Conservation (phyloP, 2,113 vertebrate species). For the Corynorhinus townsendii region DNA sequence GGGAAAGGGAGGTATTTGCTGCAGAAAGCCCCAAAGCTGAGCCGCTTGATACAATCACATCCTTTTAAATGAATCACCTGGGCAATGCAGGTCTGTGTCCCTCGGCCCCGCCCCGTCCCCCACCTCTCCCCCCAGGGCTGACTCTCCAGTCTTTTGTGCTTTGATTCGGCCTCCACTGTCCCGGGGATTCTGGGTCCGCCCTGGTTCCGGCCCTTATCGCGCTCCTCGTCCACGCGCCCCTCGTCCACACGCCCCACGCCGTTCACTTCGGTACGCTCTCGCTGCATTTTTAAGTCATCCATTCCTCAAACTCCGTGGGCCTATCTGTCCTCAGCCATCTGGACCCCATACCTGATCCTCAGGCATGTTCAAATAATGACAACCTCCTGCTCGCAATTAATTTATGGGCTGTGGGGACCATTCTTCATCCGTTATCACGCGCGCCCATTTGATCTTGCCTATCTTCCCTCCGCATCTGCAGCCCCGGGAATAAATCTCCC, state of each 20-base stretch:
- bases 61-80: not conserved
- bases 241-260: constrained; percentile 84
- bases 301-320: constrained; percentile 91
- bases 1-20: not conserved
- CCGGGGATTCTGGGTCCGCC: constrained; percentile 5
- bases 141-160: constrained; percentile 58
- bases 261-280: constrained; percentile 86
- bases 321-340: constrained; percentile 92
- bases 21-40: constrained; percentile 32
- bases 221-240: constrained; percentile 83
- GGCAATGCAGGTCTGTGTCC: too few species aligned
- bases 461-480: constrained; percentile 92
- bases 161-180: constrained; percentile 68
- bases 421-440: constrained; percentile 94
- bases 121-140: constrained; percentile 32
- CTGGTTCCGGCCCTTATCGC: constrained; percentile 76
- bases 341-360: constrained; percentile 92
- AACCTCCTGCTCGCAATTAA: constrained; percentile 94
- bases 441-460: constrained; percentile 92
- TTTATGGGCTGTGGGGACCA: constrained; percentile 88
- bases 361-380: constrained; percentile 93
- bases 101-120: not conserved
- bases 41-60: constrained; percentile 65
- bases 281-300: constrained; percentile 95
- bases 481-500: constrained; percentile 93